Evolutionary conservation across 1,140 invertebrate species (phyloP).

Genomic region (Bombus breviceps): DNA sequence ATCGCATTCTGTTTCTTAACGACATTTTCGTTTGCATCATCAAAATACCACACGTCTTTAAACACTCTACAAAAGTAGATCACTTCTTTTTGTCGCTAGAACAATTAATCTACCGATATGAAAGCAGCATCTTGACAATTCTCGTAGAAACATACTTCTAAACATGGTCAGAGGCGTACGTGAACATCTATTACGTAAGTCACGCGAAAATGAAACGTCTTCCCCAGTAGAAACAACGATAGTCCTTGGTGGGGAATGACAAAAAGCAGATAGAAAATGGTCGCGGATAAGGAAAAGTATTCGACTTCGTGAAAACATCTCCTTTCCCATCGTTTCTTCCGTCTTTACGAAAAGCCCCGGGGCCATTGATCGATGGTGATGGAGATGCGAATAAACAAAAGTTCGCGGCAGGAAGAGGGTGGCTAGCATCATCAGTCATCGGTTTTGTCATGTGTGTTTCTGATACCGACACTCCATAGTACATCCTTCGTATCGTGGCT

Average conservation of each 20-base stretch:
- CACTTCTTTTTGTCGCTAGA: neutral
- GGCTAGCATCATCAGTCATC: constrained; percentile 73
- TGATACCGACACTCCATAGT: constrained; percentile 43
- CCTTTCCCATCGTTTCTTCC: constrained; percentile 55
- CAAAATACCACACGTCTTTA: too few relatives aligned
- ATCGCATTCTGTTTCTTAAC: too few relatives aligned
- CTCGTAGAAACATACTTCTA: too few relatives aligned
- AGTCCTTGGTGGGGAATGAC: neutral
- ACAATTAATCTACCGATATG: neutral
- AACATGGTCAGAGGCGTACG: neutral
- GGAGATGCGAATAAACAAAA: constrained; percentile 75
- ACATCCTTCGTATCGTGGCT: constrained; percentile 37
- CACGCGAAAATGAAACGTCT: neutral
- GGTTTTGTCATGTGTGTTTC: constrained; percentile 73
- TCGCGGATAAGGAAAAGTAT: constrained; percentile 39
- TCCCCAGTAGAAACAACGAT: neutral
- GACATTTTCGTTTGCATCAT: too few relatives aligned
- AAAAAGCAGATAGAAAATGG: constrained; percentile 30
- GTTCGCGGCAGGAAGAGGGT: constrained; percentile 62
- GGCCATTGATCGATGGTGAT: constrained; percentile 74
- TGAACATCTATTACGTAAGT: neutral
- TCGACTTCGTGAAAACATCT: constrained; percentile 51
- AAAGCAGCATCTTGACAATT: neutral
- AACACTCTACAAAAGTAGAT: neutral
- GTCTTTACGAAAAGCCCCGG: constrained; percentile 57